Evolutionary conservation across 2,113 vertebrate genomes (phyloP).

Genomic region (Smithornis capensis): DNA sequence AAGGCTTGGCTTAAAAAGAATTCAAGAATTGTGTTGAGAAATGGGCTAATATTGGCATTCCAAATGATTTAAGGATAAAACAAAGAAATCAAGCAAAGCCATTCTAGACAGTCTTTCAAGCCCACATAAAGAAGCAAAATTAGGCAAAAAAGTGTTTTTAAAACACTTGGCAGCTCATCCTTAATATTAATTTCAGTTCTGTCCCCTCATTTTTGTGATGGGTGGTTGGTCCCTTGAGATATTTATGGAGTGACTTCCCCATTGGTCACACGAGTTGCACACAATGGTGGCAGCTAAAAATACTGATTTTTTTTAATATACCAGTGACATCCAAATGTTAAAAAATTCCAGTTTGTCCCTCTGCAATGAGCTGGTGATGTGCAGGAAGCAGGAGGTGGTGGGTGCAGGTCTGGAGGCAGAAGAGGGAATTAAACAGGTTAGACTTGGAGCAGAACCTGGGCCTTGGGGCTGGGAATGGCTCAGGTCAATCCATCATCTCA

Average conservation of each 20-base stretch:
- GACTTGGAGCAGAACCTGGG: not conserved
- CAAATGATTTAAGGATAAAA: not conserved
- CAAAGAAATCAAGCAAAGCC: not conserved
- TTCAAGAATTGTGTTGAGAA: not conserved
- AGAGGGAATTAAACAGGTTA: not conserved
- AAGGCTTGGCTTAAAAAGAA: not conserved
- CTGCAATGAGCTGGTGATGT: not conserved
- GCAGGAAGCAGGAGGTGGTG: not conserved
- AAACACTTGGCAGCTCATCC: not conserved
- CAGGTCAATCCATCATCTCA: not conserved
- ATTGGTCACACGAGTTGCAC: not conserved
- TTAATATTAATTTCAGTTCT: not conserved
- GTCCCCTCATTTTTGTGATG: not conserved
- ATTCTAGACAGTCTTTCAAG: not conserved
- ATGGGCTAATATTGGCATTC: constrained; percentile 1
- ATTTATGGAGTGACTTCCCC: not conserved
- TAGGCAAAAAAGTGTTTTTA: not conserved
- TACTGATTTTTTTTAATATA: no score
- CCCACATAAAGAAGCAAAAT: not conserved
- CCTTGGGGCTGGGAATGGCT: not conserved
- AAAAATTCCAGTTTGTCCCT: not conserved
- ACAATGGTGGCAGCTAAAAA: not conserved
- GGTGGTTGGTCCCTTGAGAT: not conserved
- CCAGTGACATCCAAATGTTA: no score
- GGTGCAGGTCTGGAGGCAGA: not conserved